Evolutionary conservation across 2,888 invertebrate genomes (phyloP).

Genomic region (Geotrupes spiniger): DNA sequence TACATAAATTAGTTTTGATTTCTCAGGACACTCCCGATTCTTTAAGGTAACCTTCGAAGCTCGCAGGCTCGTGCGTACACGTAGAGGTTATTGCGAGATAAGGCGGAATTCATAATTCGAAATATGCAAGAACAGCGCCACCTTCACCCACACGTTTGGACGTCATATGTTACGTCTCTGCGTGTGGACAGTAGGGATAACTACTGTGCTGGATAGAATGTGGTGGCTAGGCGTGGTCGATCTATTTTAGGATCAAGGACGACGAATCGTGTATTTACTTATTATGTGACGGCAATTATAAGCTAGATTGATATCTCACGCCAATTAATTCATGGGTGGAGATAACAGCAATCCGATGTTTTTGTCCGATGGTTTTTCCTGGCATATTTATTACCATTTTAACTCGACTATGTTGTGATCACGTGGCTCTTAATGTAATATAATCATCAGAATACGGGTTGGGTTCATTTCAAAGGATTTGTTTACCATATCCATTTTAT

Average conservation of each 20-base stretch:
- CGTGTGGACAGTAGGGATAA: constrained; percentile 7
- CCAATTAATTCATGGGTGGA: constrained; percentile 17
- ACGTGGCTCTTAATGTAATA: no score
- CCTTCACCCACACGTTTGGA: constrained; percentile 25
- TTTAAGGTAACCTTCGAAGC: background rate
- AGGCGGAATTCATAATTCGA: constrained; percentile 26
- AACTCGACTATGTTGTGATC: no score
- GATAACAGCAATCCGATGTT: background rate
- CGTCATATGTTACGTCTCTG: constrained; percentile 27
- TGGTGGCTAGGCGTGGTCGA: constrained; percentile 13
- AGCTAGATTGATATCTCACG: constrained; percentile 10
- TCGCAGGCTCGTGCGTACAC: background rate
- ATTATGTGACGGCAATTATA: constrained; percentile 12
- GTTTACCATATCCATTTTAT: no score
- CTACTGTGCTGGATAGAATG: constrained; percentile 1
- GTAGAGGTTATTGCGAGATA: background rate
- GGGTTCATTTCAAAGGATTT: no score
- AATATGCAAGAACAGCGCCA: constrained; percentile 24
- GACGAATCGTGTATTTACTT: constrained; percentile 3
- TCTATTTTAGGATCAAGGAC: constrained; percentile 17
- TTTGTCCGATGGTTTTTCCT: no score
- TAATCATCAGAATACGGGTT: no score
- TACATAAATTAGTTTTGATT: constrained; percentile 7
- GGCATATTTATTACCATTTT: no score
- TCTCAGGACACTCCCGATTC: constrained; percentile 7